A percentile compares a stretch with the other conserved stretches of the same genome.
These are phyloP conservation scores for Hemistola chrysoprasaria DNA, from an alignment of 2,888 invertebrate species.

Conservation along the genomic window DNA sequence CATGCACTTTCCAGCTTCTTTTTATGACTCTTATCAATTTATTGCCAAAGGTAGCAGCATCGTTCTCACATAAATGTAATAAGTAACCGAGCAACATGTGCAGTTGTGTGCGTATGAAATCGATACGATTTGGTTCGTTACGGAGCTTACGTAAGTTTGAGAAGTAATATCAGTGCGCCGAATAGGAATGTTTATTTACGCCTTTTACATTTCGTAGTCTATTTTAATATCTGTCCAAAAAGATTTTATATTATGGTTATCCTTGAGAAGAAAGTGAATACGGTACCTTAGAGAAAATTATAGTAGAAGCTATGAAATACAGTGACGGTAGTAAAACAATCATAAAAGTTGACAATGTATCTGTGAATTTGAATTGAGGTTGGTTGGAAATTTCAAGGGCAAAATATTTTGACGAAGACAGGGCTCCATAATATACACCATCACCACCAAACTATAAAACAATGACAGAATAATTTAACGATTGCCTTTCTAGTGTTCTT, in stretches of 20 bases:
- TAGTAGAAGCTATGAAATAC: too few species aligned
- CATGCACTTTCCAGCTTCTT: neutral
- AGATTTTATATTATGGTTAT: neutral
- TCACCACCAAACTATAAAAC: too few species aligned
- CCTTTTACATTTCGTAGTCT: constrained; percentile 5
- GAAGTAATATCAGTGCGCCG: constrained; percentile 9
- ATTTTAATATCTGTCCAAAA: constrained; percentile 5
- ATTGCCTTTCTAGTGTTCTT: too few species aligned
- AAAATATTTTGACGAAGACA: too few species aligned
- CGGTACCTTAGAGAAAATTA: neutral
- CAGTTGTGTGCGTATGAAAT: constrained; percentile 14
- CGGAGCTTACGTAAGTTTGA: constrained; percentile 14
- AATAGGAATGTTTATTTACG: constrained; percentile 20
- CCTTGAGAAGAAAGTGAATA: neutral
- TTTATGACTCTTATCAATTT: neutral
- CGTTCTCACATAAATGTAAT: constrained; percentile 9
- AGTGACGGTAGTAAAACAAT: too few species aligned
- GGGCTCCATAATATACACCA: too few species aligned
- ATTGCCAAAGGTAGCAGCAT: neutral
- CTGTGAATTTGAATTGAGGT: too few species aligned
- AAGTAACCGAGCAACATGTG: constrained; percentile 4
- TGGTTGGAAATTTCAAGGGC: too few species aligned
- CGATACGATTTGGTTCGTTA: constrained; percentile 11
- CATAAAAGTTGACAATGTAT: too few species aligned
- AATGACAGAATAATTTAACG: too few species aligned